These are phyloP conservation scores for Cephus pygmeus DNA, from an alignment of 2,888 invertebrate genomes.

Conservation along the genomic window DNA sequence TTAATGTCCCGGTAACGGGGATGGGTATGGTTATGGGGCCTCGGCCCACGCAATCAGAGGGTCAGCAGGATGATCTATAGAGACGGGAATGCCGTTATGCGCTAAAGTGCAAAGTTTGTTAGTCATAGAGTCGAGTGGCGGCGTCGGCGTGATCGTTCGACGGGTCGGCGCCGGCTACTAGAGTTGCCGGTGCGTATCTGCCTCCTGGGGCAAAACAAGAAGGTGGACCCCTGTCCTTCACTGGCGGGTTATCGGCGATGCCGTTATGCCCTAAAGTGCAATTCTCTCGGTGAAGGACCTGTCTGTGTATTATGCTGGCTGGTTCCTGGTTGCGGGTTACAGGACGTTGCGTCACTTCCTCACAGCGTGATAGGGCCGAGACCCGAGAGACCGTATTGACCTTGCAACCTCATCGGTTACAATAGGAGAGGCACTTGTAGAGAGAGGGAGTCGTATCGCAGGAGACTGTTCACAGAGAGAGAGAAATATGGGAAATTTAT, in stretches of 20 bases:
- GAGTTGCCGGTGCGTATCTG: slow-evolving; percentile 14
- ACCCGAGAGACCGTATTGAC: too few species aligned
- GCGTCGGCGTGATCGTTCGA: slow-evolving; percentile 29
- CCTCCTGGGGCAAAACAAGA: slow-evolving; percentile 13
- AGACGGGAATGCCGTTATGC: slow-evolving; percentile 59
- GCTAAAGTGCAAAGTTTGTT: slow-evolving; percentile 66
- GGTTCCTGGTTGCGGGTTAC: too few species aligned
- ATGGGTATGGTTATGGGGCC: slow-evolving; percentile 38
- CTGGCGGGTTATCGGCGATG: slow-evolving; percentile 43
- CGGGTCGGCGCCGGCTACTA: too few species aligned
- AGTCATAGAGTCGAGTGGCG: slow-evolving; percentile 53
- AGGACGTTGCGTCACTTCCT: too few species aligned
- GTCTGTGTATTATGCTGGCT: too few species aligned
- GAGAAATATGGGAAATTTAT: too few species aligned
- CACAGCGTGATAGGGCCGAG: too few species aligned
- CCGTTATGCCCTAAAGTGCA: slow-evolving; percentile 63
- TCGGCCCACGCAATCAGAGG: slow-evolving; percentile 61
- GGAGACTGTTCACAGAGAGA: too few species aligned
- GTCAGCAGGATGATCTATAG: slow-evolving; percentile 61
- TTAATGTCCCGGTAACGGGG: slow-evolving; percentile 44
- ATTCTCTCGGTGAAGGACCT: slow-evolving; percentile 29
- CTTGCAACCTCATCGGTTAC: too few species aligned
- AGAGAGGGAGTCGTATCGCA: too few species aligned
- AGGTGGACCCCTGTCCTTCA: too few species aligned
- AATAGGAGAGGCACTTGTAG: too few species aligned